Base-by-base conservation (phyloP, 2,888 invertebrate genomes). In the Nasonovia ribisnigri region DNA sequence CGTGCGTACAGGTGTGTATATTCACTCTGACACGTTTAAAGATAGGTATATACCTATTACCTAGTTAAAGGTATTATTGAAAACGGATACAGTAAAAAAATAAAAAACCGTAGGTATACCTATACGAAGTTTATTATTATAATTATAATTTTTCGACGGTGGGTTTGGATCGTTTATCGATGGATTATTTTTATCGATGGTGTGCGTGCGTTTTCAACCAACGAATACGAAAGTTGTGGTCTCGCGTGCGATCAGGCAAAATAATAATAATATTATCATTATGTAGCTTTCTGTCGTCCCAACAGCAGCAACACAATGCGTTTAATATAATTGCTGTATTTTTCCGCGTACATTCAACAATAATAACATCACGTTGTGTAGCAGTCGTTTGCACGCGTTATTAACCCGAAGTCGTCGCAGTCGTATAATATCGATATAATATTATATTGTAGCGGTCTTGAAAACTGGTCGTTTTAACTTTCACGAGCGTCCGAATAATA, bases 391-490 rank as follows among this genome's bases (percentile, higher is more conserved):
- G 87, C 88, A 77, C 92, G 92, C 92, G 92, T 92, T 92, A 92
- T 92, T 88, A 87, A 92, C 87, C 87, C 92, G 92, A 46, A n/a
- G 91, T 77, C 84, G 77, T 42, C 86, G 42, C 29, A 54, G 84
- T 77, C 84, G 84, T 51, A 36, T 20, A 77, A 77, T 77, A 77
- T 43, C 48, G 91, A 77, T 51, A 92, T 46, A 16, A 46, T 54
- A 84, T 84, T 48, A 29, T 43, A 86, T 84, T 24, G 54, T 57
- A 43, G 43, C 29, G 54, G 91, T 84, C 46, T 51, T 48, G 51
- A 86, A 86, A 91, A 91, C 91, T 84, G 91, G 91, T 92, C 91
- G 84, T 60, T n/a, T 43, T 57, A n/a, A 92, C 91, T 92, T 92
- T 92, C 91, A 86, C 86, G 91, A 67, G n/a, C 46, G 43, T 46